Base-by-base conservation (phyloP, 2,888 invertebrate species). In the Drosophila subsilvestris region DNA sequence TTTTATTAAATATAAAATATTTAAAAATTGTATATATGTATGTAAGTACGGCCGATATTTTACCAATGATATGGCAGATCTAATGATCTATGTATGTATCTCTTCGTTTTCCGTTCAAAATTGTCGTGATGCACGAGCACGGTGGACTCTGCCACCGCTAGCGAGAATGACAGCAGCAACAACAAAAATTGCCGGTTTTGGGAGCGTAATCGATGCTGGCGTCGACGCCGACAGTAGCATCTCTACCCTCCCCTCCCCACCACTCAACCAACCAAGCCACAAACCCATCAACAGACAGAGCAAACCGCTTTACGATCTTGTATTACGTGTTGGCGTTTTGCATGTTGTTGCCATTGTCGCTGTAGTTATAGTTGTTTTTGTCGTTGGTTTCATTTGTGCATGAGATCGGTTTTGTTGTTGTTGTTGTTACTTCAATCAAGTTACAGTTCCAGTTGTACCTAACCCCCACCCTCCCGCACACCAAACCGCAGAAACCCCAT, bases 301-400 rank as follows among this genome's bases (percentile, higher is more conserved):
- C 44, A 44, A 12, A 50, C 49, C 49, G 54, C 60, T 60, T 68
- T 68, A 59, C 69, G 61, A 69, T 71, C 66, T 82, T 83, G 78
- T 80, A 83, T 83, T 86, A 83, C 82, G 86, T 83, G 84, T 83
- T 86, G 82, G 73, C 48, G 80, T 86, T 71, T 65, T 63, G 70
- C 70, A 62, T 71, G 69, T 42, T 50, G 55, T 66, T 50, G 14
- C 42, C 47, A 49, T 51, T 77, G 63, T 72, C 7, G 37, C 2
- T 37, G 37, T 5, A 2, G 47, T 72, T 69, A 37, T 56, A n/a
- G 42, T 55, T 63, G 20, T n/a, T 66, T n/a, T 47, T 53, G 56
- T 45, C 61, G 57, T 51, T 78, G 66, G 66, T 78, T 86, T 82
- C 82, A 80, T 86, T 86, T 85, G 86, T 79, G 80, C 70, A 78